Conservation (phyloP, 2,888 invertebrate genomes). For the Sepiola atlantica region DNA sequence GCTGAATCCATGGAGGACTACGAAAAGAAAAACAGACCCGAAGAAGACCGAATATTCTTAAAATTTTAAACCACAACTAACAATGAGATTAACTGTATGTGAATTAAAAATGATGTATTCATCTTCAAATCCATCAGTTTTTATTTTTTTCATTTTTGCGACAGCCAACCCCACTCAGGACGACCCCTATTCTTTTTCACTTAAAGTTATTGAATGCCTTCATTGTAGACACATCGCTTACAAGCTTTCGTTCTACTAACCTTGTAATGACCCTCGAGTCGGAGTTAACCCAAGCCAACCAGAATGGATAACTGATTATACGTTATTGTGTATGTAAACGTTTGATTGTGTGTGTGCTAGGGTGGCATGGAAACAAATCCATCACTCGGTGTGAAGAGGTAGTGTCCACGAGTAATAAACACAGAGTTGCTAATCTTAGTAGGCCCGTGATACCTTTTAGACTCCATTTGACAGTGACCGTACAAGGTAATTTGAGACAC, state of each 20-base stretch:
- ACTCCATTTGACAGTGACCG: not conserved
- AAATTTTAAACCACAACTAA: too few relatives aligned
- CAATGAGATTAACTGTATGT: too few relatives aligned
- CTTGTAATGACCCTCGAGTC: not conserved
- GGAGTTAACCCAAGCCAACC: not conserved
- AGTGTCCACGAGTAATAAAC: constrained; percentile 20
- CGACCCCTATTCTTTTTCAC: not conserved
- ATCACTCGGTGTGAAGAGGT: constrained; percentile 32
- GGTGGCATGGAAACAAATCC: not conserved
- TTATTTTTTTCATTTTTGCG: not conserved
- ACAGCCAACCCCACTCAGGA: not conserved
- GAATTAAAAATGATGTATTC: too few relatives aligned
- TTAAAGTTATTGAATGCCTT: not conserved
- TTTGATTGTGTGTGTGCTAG: not conserved
- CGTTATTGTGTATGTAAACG: not conserved
- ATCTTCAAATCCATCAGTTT: not conserved
- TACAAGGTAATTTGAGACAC: constrained; percentile 16
- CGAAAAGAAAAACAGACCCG: too few relatives aligned
- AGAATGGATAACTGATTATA: not conserved
- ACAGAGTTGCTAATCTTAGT: not conserved
- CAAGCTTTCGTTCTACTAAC: not conserved
- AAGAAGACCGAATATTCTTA: too few relatives aligned
- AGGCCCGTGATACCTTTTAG: not conserved
- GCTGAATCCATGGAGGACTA: too few relatives aligned
- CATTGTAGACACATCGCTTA: not conserved